These are phyloP conservation scores for Isichthys henryi DNA, from an alignment of 2,113 vertebrate genomes.

Conservation along the genomic window DNA sequence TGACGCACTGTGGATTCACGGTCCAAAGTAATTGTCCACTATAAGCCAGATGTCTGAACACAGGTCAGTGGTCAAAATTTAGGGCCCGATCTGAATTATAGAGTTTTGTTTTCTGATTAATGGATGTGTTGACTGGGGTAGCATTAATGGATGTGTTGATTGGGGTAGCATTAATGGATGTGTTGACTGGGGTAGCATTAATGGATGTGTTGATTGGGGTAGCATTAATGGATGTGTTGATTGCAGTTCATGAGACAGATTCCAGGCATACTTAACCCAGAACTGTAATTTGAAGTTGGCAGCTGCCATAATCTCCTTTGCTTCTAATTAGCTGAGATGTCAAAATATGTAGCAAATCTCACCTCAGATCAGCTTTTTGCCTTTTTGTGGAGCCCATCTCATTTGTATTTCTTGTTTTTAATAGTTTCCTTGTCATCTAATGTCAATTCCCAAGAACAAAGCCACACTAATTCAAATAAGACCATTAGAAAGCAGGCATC, in stretches of 20 bases:
- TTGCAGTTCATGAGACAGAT: neutral
- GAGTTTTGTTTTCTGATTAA: neutral
- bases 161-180: neutral
- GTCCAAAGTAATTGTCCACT: neutral
- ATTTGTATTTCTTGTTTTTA: neutral
- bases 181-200: neutral
- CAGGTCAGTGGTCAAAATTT: neutral
- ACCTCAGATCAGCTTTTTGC: neutral
- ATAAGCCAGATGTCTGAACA: neutral
- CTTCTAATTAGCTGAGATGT: neutral
- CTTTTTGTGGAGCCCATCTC: neutral
- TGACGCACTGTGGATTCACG: neutral
- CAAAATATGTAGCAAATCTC: neutral
- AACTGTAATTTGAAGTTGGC: neutral
- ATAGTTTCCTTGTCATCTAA: neutral
- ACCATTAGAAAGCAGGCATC: neutral
- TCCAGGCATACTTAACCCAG: neutral
- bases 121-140: neutral
- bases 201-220: neutral
- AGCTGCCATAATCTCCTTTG: neutral
- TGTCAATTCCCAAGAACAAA: neutral
- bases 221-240: neutral
- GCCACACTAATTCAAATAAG: neutral
- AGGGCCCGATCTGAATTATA: neutral
- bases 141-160: neutral